Percentiles rank a stretch among this genome's conserved stretches.
Evolutionary conservation across 2,797 vertebrate genomes (phyloP).

Genomic region (Clarias platycephalus): DNA sequence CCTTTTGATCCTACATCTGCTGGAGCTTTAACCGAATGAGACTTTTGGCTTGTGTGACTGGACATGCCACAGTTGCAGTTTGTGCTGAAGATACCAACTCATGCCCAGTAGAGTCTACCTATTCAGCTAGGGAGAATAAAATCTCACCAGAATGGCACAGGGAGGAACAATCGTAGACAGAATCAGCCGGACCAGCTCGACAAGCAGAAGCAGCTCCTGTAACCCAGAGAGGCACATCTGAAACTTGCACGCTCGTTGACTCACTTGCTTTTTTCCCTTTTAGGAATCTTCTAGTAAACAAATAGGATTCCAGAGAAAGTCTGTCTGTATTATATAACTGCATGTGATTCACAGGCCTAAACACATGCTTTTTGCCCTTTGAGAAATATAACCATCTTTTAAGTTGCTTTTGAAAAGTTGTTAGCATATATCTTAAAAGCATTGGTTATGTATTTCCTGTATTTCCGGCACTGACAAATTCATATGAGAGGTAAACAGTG

Average conservation of each 20-base stretch:
- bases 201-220: conserved; percentile 26
- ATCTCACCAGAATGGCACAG: conserved; percentile 26
- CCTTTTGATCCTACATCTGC: conserved; percentile 29
- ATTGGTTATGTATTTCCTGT: conserved; percentile 19
- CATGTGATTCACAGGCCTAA: conserved; percentile 43
- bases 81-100: conserved; percentile 36
- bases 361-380: conserved; percentile 46
- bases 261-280: conserved; percentile 43
- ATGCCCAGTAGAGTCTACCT: conserved; percentile 28
- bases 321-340: conserved; percentile 40
- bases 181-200: conserved; percentile 34
- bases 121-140: conserved; percentile 16
- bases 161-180: conserved; percentile 30
- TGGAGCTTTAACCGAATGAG: conserved; percentile 37
- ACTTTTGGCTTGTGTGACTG: conserved; percentile 51
- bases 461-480: conserved; percentile 18
- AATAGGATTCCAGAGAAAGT: conserved; percentile 36
- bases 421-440: conserved; percentile 17
- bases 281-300: conserved; percentile 33
- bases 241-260: conserved; percentile 27
- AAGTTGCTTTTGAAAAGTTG: conserved; percentile 29
- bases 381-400: conserved; percentile 27
- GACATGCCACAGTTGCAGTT: conserved; percentile 33
- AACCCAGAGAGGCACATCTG: conserved; percentile 29
- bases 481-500: background rate